Conservation (phyloP, 1,140 invertebrate species). For the Trigoniulus corallinus region DNA sequence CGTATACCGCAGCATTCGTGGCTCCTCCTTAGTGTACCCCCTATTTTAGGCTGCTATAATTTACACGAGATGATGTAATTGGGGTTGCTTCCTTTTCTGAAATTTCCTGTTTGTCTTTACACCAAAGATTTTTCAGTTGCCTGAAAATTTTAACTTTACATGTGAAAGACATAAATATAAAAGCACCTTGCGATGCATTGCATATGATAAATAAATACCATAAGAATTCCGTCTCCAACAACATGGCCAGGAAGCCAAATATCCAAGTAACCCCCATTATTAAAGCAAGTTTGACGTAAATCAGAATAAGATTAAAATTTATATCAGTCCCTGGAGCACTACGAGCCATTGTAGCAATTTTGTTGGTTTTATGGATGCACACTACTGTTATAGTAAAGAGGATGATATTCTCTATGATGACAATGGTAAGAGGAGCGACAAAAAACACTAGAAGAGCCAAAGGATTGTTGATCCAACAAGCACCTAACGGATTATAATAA, state of each 20-base stretch:
- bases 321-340: neutral
- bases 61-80: too few species aligned
- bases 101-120: too few species aligned
- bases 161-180: slow-evolving; percentile 32
- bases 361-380: slow-evolving; percentile 13
- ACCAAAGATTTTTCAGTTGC: too few species aligned
- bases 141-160: too few species aligned
- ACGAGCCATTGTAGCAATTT: neutral
- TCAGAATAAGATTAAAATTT: slow-evolving; percentile 21
- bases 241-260: slow-evolving; percentile 27
- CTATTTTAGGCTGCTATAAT: too few species aligned
- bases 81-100: too few species aligned
- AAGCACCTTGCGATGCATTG: slow-evolving; percentile 30
- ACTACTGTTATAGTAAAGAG: slow-evolving; percentile 25
- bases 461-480: slow-evolving; percentile 25
- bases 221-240: slow-evolving; percentile 13
- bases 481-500: slow-evolving; percentile 19
- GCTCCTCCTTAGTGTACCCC: too few species aligned
- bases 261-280: slow-evolving; percentile 35
- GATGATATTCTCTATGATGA: slow-evolving; percentile 24
- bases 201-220: slow-evolving; percentile 31
- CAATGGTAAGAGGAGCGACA: slow-evolving; percentile 22
- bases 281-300: slow-evolving; percentile 31
- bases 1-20: too few species aligned
- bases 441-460: slow-evolving; percentile 25